phyloP scores from a whole-genome alignment of 2,888 invertebrate species.

The Apoda limacodes region DNA sequence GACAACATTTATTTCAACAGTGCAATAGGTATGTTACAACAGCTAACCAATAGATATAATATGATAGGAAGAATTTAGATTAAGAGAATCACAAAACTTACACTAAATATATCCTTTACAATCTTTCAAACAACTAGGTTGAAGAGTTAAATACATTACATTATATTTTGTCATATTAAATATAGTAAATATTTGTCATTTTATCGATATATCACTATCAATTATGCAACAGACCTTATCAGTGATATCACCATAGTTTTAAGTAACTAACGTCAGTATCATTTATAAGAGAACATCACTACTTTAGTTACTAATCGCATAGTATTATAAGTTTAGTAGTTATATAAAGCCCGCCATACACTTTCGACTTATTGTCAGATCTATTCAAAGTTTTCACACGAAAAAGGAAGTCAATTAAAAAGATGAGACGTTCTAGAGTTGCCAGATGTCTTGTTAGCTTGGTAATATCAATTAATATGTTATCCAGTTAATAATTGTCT shows the following conservation, averaged over 20 bases:
- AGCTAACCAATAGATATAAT: slow-evolving; percentile 6
- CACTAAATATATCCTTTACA: slow-evolving; percentile 39
- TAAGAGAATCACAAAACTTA: slow-evolving; percentile 52
- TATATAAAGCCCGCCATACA: background rate
- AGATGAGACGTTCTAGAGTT: too few species aligned
- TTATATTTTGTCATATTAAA: slow-evolving; percentile 18
- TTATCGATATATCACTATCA: slow-evolving; percentile 25
- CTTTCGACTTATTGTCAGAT: background rate
- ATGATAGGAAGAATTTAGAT: slow-evolving; percentile 44
- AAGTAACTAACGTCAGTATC: background rate
- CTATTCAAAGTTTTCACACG: too few species aligned
- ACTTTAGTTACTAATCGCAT: too few species aligned
- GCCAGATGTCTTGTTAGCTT: too few species aligned
- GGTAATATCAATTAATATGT: too few species aligned
- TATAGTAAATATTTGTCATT: slow-evolving; percentile 24
- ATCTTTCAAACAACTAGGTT: slow-evolving; percentile 36
- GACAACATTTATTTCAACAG: slow-evolving; percentile 33
- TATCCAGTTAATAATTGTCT: too few species aligned
- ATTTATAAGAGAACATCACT: too few species aligned
- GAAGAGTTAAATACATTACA: slow-evolving; percentile 34
- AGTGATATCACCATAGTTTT: slow-evolving; percentile 17
- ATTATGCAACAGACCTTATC: slow-evolving; percentile 53
- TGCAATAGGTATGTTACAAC: slow-evolving; percentile 26
- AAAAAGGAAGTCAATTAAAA: too few species aligned
- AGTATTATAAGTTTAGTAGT: too few species aligned